Base-by-base conservation (phyloP, 2,888 invertebrate genomes). In the Halictus quadricinctus region DNA sequence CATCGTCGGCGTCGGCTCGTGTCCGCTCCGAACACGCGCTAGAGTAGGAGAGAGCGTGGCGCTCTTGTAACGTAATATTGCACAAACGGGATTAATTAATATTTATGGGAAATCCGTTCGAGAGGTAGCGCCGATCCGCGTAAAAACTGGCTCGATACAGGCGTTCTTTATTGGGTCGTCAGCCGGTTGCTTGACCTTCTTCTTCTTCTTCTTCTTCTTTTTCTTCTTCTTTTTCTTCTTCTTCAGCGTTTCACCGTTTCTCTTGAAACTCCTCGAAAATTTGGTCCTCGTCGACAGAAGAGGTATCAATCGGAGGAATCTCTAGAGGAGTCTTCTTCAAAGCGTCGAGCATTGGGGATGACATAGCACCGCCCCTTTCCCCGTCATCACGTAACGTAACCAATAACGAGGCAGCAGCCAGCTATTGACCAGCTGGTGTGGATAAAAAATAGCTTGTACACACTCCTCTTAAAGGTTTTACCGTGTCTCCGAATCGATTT, bases 21-120 rank as follows among this genome's bases (percentile, higher is more conserved):
- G 85, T 85, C 81, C 75, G 78, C 29, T 69, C 21, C 46, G 66
- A 15, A 41, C 72, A 29, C 48, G 15, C 50, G 72, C 25, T 75
- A n/a, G 81, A 72, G 76, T 58, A 79, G 66, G 70, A 77, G 48
- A 60, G 76, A 72, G 15, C 41, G 66, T 54, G 77, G 36, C 8
- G 15, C 79, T 58, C 43, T 48, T 50, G 18, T 70, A 86, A 86
- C 83, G 82, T 83, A 86, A 80, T 79, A 85, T 81, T 69, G 73
- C 86, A 72, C 72, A 50, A 73, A 77, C 79, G 50, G 72, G 80
- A 86, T 78, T 80, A 86, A 87, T 87, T 83, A 86, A 79, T 86
- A 82, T 86, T 85, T 75, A 85, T 74, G 64, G 58, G 81, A 58
- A 79, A 85, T 85, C 81, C 21, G 66, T 69, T 76, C 36, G 43